Base-by-base conservation (phyloP, 2,797 vertebrate species). In the Hipposideros larvatus region DNA sequence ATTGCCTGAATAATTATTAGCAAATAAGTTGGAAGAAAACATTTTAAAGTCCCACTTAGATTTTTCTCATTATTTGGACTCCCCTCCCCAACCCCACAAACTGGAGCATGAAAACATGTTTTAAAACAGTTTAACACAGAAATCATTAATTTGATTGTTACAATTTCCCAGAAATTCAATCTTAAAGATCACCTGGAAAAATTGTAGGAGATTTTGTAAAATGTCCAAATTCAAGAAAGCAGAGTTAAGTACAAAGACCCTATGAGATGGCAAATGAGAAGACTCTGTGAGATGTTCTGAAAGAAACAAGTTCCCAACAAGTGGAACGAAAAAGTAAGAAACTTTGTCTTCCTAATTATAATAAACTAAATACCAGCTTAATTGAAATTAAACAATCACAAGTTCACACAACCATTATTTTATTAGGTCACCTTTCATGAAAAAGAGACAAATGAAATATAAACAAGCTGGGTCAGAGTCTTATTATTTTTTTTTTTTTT, bases 21-120 rank as follows among this genome's bases (percentile, higher is more conserved):
- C 87, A 94, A 97, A 82, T 86, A 96, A 75, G 57, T 91, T 93
- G 79, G 87, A 91, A 95, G 79, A 96, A 96, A 91, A 80, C 16
- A 77, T 66, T 79, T 86, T 80, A 24, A 87, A 83, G 61, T 80
- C 21, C 37, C n/a, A 77, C 24, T 77, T 73, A 48, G 18, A 5
- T 37, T 85, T 85, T 43, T 70, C 51, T 51, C 16, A 11, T 77
- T 84, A 53, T 65, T 87, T 79, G 34, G n/a, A 61, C 61, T 71
- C 31, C 34, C 31, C 13, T 59, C 6, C 65, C 37, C 15, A 63
- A 0, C 11, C 24, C 2, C 9, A 59, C 37, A 87, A 11, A 37
- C 24, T 34, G 34, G 11, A 71, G 90, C 51, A 83, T 79, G 46
- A 95, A 93, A 87, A 94, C 11, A 31, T 82, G 57, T 78, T 57